Conservation (phyloP, 1,140 invertebrate genomes). For the Arctopsyche grandis region DNA sequence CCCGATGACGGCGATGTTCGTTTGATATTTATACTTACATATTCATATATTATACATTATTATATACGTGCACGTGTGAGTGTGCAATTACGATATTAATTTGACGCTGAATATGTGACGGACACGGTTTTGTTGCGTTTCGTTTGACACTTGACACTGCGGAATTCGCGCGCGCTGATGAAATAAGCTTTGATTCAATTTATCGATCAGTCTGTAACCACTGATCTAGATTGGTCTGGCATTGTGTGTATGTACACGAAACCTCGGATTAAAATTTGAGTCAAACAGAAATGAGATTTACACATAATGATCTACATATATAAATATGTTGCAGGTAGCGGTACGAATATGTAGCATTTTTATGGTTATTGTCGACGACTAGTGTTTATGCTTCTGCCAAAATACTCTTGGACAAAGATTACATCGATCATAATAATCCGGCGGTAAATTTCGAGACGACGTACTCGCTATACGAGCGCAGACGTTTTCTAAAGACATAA, state of each 20-base stretch:
- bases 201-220: too few relatives aligned
- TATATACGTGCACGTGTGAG: too few relatives aligned
- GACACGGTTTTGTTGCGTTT: constrained; percentile 27
- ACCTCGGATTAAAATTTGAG: too few relatives aligned
- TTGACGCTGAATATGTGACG: constrained; percentile 31
- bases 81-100: constrained; percentile 42
- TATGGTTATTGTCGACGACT: not conserved
- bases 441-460: not conserved
- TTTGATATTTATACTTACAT: constrained; percentile 48
- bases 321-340: not conserved
- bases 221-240: too few relatives aligned
- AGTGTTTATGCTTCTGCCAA: not conserved
- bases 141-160: not conserved
- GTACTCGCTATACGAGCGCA: not conserved
- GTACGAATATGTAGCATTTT: not conserved
- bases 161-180: not conserved
- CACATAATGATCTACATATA: too few relatives aligned
- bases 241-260: too few relatives aligned
- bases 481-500: not conserved
- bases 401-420: not conserved
- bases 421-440: constrained; percentile 20
- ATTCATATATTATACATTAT: too few relatives aligned
- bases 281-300: too few relatives aligned
- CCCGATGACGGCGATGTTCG: constrained; percentile 34
- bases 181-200: too few relatives aligned